Evolutionary conservation across 1,140 invertebrate species (phyloP).

Genomic region (Trissolcus basalis): DNA sequence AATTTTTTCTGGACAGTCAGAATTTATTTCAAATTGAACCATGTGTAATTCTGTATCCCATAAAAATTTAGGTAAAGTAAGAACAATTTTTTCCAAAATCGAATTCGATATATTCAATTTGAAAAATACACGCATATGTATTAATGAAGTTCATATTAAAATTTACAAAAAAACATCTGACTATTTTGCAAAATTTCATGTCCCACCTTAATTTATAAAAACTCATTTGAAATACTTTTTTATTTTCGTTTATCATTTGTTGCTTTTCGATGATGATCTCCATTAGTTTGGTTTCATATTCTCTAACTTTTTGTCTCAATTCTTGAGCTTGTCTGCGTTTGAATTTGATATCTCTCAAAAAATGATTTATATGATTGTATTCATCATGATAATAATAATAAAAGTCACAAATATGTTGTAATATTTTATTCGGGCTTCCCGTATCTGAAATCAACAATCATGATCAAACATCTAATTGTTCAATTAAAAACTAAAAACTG

Average conservation of each 20-base stretch:
- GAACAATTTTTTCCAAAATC: not conserved
- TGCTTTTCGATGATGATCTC: constrained; percentile 9
- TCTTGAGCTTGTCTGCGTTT: constrained; percentile 8
- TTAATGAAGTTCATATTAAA: no score
- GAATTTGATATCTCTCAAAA: constrained; percentile 12
- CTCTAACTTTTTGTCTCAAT: constrained; percentile 1
- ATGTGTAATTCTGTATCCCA: no score
- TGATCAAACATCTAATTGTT: no score
- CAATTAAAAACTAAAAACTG: no score
- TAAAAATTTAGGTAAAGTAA: not conserved
- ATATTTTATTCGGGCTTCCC: not conserved
- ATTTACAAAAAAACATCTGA: no score
- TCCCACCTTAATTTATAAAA: no score
- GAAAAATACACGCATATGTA: no score
- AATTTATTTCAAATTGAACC: no score
- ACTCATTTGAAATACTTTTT: constrained; percentile 12
- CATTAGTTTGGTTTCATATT: constrained; percentile 1
- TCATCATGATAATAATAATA: constrained; percentile 29
- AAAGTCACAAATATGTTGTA: constrained; percentile 21
- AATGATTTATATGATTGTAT: constrained; percentile 8
- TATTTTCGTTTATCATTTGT: constrained; percentile 1
- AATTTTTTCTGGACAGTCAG: no score
- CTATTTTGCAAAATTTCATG: no score
- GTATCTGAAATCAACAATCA: constrained; percentile 3
- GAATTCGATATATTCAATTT: no score